Conservation (phyloP, 2,113 vertebrate genomes). For the Nothoprocta perdicaria region DNA sequence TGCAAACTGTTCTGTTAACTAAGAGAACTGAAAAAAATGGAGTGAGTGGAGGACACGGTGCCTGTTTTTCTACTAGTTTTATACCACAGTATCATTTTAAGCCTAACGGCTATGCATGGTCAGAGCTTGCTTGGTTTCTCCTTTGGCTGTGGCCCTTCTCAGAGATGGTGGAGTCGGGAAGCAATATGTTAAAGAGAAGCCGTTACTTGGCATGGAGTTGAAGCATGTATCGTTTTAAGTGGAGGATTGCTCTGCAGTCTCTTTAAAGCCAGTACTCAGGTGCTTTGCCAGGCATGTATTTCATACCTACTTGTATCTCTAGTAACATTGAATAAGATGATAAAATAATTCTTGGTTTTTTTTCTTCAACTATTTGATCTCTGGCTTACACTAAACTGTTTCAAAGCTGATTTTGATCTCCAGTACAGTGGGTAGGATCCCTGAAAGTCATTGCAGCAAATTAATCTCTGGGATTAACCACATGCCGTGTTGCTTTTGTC, state of each 20-base stretch:
- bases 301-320: neutral
- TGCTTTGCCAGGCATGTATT: neutral
- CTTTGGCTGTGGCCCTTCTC: neutral
- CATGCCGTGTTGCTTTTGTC: conserved; percentile 59
- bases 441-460: conserved; percentile 51
- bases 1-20: neutral
- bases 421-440: neutral
- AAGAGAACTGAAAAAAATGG: neutral
- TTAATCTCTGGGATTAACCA: conserved; percentile 62
- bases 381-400: neutral
- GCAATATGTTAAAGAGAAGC: neutral
- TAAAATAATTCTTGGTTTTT: neutral
- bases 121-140: neutral
- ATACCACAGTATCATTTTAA: neutral
- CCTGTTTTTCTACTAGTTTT: neutral
- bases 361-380: neutral
- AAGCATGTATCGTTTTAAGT: neutral
- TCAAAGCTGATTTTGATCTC: conserved; percentile 11
- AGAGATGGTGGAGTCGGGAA: neutral
- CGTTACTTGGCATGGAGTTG: neutral
- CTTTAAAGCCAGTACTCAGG: neutral
- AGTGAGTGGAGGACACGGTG: neutral
- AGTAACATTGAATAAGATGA: neutral
- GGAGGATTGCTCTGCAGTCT: neutral
- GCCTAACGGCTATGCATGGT: fast-evolving